Evolutionary conservation across 2,797 vertebrate species (phyloP).

Genomic region (Rallus crepitans): DNA sequence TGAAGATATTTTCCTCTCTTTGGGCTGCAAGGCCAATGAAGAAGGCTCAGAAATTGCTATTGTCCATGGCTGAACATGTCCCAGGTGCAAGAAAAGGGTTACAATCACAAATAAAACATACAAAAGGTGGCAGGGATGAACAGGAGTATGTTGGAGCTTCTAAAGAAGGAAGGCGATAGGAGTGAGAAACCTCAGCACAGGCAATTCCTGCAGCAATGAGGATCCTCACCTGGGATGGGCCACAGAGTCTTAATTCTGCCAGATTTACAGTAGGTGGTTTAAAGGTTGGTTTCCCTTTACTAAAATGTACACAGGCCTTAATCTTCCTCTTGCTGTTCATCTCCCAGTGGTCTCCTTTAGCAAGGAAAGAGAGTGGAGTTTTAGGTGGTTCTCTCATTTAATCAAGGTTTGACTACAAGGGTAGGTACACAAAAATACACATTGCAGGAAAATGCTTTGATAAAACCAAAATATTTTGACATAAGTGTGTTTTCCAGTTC

Average conservation of each 20-base stretch:
- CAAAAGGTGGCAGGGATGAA: neutral
- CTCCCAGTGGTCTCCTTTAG: neutral
- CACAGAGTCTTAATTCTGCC: neutral
- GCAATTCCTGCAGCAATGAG: neutral
- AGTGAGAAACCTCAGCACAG: neutral
- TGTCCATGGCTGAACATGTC: neutral
- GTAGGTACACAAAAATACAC: neutral
- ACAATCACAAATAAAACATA: fast-evolving
- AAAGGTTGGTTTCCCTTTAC: fast-evolving
- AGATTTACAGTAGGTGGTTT: neutral
- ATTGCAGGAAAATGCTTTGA: neutral
- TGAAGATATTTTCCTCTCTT: neutral
- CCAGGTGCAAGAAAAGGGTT: neutral
- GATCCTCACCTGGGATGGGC: too few relatives aligned
- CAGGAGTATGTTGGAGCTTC: neutral
- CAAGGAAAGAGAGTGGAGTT: neutral
- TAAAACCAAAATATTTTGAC: neutral
- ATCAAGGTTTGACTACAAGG: neutral
- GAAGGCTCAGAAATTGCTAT: fast-evolving
- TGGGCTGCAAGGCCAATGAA: neutral
- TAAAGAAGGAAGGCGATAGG: neutral
- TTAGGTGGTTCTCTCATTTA: neutral
- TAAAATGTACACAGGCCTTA: fast-evolving
- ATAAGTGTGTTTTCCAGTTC: neutral
- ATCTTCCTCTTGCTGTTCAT: neutral